Evolutionary conservation across 2,888 invertebrate species (phyloP), one percentile per base, ranked within the genome.

Genomic region (Nemapogon koenigi): DNA sequence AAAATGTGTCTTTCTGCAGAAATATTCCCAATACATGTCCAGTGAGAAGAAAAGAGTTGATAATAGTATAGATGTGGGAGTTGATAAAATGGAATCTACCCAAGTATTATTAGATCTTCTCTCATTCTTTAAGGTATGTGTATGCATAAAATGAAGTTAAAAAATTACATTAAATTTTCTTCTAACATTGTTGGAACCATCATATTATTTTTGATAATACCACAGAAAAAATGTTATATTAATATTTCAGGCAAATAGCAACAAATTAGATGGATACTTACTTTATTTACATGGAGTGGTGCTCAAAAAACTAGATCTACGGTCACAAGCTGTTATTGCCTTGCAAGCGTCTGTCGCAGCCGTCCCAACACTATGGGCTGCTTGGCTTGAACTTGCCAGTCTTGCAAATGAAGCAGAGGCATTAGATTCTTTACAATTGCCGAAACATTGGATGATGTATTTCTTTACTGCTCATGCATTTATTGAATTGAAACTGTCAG

Each of bases 401-500:
- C 72, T 98, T 2, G 87, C 97, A 38, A 85, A 87, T 44, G 91
- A 92, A 51, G 88, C 89, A 63, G 90, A 91, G 52, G 90, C 88
- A 36, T 57, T 90, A 14, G 81, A 85, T 41, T 76, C 82, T 2
- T 58, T 88, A 3, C 81, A 83, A 41, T 62, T 90, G 28, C 95
- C 96, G 0, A 86, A 88, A 47, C 94, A 95, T 65, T 98, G 97
- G 97, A 94, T 97, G 83, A 90, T 90, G 63, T 85, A 91, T 48
- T 91, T 98, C 57, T 98, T 97, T 64, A 80, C 91, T 42, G 96
- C 90, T 0, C 92, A 95, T 61, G 88, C 91, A 10, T 94, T 91
- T 70, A 83, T 96, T 38, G 95, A 97, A 59, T 81, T 96, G 36
- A 91, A 96, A 53, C 78, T 94, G 44, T 90, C 94, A 46, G 94